Conservation (phyloP, 2,797 vertebrate species). For the Gorsachius magnificus region DNA sequence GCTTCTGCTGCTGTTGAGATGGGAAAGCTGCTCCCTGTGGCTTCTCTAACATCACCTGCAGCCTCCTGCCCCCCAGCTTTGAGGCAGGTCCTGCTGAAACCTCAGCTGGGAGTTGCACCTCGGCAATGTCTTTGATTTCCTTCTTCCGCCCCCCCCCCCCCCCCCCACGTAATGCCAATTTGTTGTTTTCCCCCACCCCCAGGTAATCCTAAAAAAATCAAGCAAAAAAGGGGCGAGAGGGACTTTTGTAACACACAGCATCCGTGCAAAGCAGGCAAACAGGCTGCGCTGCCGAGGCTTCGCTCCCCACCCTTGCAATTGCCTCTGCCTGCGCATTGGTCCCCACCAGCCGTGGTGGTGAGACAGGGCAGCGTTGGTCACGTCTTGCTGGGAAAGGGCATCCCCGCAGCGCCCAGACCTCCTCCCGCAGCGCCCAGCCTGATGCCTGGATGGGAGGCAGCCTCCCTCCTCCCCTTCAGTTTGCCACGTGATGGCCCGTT, state of each 20-base stretch:
- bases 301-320: background rate
- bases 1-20: too few species aligned
- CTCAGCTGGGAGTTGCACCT: background rate
- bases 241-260: background rate
- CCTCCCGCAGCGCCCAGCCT: background rate
- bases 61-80: background rate
- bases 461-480: background rate
- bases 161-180: background rate
- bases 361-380: background rate
- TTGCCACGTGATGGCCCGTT: rapidly evolving
- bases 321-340: background rate
- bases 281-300: background rate
- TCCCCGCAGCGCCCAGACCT: background rate
- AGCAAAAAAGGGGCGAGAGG: background rate
- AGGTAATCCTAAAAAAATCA: background rate
- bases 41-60: background rate
- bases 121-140: background rate
- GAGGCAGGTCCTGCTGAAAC: background rate
- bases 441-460: background rate
- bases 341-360: rapidly evolving
- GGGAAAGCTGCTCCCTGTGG: background rate
- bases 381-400: background rate
- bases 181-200: background rate
- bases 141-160: too few species aligned
- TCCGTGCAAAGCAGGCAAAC: background rate